phyloP scores from a whole-genome alignment of 1,140 invertebrate genomes.

The honey bee (Apis mellifera) region Amel_HAv3.1 CM009943.2:6442001-6442500 shows the following conservation, averaged over 20 bases:
- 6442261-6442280: slow-evolving; percentile 24
- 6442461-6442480: slow-evolving; percentile 55
- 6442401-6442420: slow-evolving; percentile 29
- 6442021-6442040: background rate
- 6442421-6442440: background rate
- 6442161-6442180: background rate
- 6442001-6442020: background rate
- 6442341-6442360: slow-evolving; percentile 30
- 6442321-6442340: slow-evolving; percentile 28
- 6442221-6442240: slow-evolving; percentile 35
- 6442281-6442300: slow-evolving; percentile 22
- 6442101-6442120: background rate
- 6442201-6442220: slow-evolving; percentile 10
- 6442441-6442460: slow-evolving; percentile 7
- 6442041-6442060: background rate
- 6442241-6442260: background rate
- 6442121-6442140: background rate
- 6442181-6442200: background rate
- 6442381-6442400: slow-evolving; percentile 33
- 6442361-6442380: slow-evolving; percentile 38
- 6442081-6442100: background rate
- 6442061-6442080: background rate
- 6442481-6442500: slow-evolving; percentile 39
- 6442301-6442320: slow-evolving; percentile 40
- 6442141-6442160: too few species aligned